Base-by-base conservation (phyloP, 2,888 invertebrate species). In the Drosophila emarginata region DNA sequence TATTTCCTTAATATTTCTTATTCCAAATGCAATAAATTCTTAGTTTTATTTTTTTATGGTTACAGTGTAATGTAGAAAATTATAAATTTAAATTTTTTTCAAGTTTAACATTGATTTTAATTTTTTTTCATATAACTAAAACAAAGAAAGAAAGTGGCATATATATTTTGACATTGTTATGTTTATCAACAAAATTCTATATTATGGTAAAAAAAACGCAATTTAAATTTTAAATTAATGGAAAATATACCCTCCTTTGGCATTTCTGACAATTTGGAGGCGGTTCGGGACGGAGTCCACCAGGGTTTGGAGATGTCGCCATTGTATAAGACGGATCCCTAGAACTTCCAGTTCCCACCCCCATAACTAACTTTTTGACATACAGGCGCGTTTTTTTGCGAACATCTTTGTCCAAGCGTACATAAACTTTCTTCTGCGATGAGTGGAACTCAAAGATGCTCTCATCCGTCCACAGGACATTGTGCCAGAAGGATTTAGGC, bases 391-490 rank as follows among this genome's bases (percentile, higher is more conserved):
- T 63, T 57, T 63, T 63, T 63, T 63, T 23, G 12, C 51, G 36
- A 62, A 32, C 40, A 32, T 36, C n/a, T 28, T 56, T 62, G 54
- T 54, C 45, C 2, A 52, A 14, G 14, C 52, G 1, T 12, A 52
- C 26, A 39, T 15, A 37, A 61, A 37, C 36, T 51, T 37, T 63
- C 36, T 63, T 57, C 50, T 18, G 51, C n/a, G 53, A 61, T 37
- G 51, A 21, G 37, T 51, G 37, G 15, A 56, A 51, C 28, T 61
- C 40, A 58, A 64, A 52, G 39, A 4, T 52, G 39, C 39, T 51
- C 28, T 64, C 36, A 59, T 64, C 59, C 40, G 58, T 64, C 12
- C 32, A 64, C 32, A 57, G 52, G 26, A 58, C 40, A 58, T 58
- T 58, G 18, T 52, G 54, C 51, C 56, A 63, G 21, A 54, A 57